These are phyloP conservation scores for Drosophila navojoa DNA, from an alignment of 1,140 invertebrate genomes.

Conservation along the genomic window DNA sequence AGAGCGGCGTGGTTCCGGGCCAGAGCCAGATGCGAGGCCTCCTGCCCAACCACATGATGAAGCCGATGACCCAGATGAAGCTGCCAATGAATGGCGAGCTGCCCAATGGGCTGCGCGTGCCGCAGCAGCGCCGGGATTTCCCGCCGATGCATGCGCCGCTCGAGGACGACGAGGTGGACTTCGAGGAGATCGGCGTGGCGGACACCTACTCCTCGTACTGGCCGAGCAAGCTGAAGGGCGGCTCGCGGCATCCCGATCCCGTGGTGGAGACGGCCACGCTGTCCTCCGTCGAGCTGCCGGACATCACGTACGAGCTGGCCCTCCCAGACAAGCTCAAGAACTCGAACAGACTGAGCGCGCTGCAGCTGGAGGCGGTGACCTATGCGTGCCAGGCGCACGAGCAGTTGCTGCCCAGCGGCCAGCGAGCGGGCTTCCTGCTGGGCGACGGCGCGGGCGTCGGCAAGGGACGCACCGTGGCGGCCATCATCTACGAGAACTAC, in stretches of 20 bases:
- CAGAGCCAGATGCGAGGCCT: neutral
- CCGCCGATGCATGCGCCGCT: neutral
- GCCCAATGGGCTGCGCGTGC: neutral
- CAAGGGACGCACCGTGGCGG: constrained; percentile 98
- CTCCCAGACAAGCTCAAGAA: constrained; percentile 94
- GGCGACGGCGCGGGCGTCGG: constrained; percentile 99
- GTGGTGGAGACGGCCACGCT: constrained; percentile 99
- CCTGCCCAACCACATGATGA: neutral
- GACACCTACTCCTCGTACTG: constrained; percentile 99
- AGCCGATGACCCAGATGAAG: neutral
- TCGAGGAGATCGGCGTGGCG: constrained; percentile 98
- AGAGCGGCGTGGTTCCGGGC: neutral
- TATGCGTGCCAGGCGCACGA: constrained; percentile 99
- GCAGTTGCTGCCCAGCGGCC: constrained; percentile 93
- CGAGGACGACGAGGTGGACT: constrained; percentile 93
- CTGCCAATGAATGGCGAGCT: neutral
- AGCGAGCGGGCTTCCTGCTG: constrained; percentile 97
- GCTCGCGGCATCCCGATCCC: constrained; percentile 98
- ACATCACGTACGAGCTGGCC: constrained; percentile 94
- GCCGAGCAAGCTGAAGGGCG: constrained; percentile 94
- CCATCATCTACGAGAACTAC: constrained; percentile 99
- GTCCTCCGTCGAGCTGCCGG: constrained; percentile 96
- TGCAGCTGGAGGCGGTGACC: constrained; percentile 98
- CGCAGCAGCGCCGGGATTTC: constrained; percentile 4
- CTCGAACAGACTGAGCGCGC: constrained; percentile 92